Evolutionary conservation across 2,113 vertebrate species (phyloP).

Genomic region (Willisornis vidua): DNA sequence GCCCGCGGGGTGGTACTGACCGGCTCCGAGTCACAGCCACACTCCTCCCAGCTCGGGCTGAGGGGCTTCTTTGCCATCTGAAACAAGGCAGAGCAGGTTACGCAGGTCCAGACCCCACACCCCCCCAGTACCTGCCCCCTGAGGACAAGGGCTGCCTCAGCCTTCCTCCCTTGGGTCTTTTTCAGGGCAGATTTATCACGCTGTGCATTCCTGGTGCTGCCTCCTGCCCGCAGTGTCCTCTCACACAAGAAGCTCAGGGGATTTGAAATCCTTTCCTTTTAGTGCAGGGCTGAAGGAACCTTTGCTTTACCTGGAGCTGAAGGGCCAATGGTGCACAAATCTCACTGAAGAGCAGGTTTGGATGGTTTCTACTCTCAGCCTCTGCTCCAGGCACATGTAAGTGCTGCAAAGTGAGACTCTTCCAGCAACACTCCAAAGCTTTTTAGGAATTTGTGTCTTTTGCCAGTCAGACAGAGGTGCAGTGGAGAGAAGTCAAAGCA

Average conservation of each 20-base stretch:
- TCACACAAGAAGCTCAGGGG: neutral
- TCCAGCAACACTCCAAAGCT: neutral
- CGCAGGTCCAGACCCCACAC: conserved; percentile 57
- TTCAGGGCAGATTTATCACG: neutral
- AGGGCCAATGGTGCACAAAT: neutral
- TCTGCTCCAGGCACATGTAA: neutral
- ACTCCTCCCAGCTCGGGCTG: conserved; percentile 92
- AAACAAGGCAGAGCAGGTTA: conserved; percentile 88
- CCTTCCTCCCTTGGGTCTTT: neutral
- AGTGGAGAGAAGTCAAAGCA: neutral
- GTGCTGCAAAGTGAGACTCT: neutral
- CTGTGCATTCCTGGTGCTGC: neutral
- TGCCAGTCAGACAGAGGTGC: neutral
- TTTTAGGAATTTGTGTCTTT: neutral
- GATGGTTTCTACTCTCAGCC: neutral
- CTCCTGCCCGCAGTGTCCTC: neutral
- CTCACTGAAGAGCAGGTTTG: neutral
- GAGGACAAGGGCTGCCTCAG: neutral
- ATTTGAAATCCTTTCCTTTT: neutral
- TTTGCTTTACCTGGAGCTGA: neutral
- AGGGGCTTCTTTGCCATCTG: conserved; percentile 94
- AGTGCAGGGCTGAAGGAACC: neutral
- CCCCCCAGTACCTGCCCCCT: conserved; percentile 6
- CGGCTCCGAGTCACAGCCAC: conserved; percentile 94
- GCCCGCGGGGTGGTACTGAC: conserved; percentile 82